Evolutionary conservation across 2,797 vertebrate species (phyloP).

Genomic region (Macropus fuliginosus): DNA sequence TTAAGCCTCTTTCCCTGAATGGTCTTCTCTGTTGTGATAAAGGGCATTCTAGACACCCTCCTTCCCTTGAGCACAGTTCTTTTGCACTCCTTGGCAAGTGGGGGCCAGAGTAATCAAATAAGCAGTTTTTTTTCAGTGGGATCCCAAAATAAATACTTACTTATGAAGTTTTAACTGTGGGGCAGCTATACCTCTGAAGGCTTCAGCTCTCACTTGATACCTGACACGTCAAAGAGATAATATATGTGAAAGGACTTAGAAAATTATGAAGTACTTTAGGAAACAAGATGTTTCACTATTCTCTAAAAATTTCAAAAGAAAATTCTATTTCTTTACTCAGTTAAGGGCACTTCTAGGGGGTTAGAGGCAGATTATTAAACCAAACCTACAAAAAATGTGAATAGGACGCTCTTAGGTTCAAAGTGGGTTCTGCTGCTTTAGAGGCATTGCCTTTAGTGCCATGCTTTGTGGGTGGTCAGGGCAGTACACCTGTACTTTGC

Average conservation of each 20-base stretch:
- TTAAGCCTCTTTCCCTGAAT: background rate
- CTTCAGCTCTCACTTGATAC: background rate
- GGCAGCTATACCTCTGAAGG: background rate
- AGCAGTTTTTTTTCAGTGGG: background rate
- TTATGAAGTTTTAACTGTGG: background rate
- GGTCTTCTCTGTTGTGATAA: background rate
- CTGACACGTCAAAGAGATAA: background rate
- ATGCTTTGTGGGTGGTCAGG: background rate
- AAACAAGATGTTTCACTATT: constrained; percentile 13
- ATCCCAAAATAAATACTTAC: background rate
- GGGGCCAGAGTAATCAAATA: background rate
- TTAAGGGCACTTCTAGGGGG: background rate
- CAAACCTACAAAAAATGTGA: background rate
- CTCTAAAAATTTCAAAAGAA: constrained; percentile 5
- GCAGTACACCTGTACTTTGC: background rate
- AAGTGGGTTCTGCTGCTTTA: background rate
- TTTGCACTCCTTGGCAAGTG: background rate
- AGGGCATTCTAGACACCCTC: background rate
- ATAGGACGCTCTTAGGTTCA: background rate
- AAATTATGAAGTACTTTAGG: background rate
- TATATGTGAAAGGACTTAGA: background rate
- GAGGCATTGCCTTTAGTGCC: background rate
- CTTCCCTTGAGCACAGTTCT: background rate
- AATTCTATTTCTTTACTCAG: constrained; percentile 28
- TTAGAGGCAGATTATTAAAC: background rate